phyloP scores from a whole-genome alignment of 2,797 vertebrate species.

The Microctenopoma steveboyesi region DNA sequence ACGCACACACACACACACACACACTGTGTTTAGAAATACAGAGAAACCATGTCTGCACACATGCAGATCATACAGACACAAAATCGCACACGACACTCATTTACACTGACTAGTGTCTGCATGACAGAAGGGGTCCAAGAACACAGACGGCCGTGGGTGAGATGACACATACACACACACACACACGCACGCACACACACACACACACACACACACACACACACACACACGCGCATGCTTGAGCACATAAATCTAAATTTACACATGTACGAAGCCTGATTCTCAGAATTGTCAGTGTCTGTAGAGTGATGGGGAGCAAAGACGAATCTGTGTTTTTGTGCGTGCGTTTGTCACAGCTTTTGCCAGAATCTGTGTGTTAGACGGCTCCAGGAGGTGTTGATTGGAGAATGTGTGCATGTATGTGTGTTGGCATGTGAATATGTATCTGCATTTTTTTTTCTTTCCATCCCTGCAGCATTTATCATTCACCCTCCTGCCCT shows the following conservation, averaged over 20 bases:
- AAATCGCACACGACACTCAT: slow-evolving; percentile 23
- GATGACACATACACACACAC: slow-evolving; percentile 57
- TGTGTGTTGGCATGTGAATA: background rate
- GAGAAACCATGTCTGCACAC: slow-evolving; percentile 6
- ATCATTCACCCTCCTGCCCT: slow-evolving; percentile 4
- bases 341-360: slow-evolving; percentile 21
- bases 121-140: slow-evolving; percentile 70
- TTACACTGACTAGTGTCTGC: slow-evolving; percentile 57
- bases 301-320: slow-evolving; percentile 25
- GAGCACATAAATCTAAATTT: slow-evolving; percentile 59
- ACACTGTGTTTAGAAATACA: slow-evolving; percentile 6
- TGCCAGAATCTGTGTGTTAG: slow-evolving; percentile 22
- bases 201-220: slow-evolving; percentile 33
- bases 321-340: slow-evolving; percentile 4
- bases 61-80: background rate
- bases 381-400: slow-evolving; percentile 55
- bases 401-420: slow-evolving; percentile 31
- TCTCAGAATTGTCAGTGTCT: slow-evolving; percentile 45
- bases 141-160: slow-evolving; percentile 74
- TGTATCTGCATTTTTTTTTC: slow-evolving; percentile 17
- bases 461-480: slow-evolving; percentile 15
- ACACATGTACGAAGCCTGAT: slow-evolving; percentile 35
- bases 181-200: slow-evolving; percentile 39
- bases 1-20: background rate
- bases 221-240: slow-evolving; percentile 27